Conservation (phyloP, 2,113 vertebrate species). For the Varanus salvator region DNA sequence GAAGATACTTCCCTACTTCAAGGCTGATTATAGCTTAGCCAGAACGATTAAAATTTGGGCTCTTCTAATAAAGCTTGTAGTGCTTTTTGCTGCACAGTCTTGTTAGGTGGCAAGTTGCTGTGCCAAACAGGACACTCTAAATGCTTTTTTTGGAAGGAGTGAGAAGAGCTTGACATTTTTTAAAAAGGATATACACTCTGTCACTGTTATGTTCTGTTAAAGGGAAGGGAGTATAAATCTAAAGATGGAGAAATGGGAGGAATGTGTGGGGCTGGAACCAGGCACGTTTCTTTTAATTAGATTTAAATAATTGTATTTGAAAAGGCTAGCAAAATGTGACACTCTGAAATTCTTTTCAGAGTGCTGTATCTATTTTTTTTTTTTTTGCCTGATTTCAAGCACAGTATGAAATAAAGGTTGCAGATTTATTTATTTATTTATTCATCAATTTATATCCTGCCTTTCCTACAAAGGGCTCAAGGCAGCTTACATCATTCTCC, state of each 20-base stretch:
- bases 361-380: conserved; percentile 29
- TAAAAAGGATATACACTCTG: not conserved
- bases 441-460: too few relatives aligned
- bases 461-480: too few relatives aligned
- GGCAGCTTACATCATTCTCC: too few relatives aligned
- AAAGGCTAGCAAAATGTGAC: conserved; percentile 15
- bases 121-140: not conserved
- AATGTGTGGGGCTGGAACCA: not conserved
- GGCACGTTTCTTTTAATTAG: conserved; percentile 8
- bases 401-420: not conserved
- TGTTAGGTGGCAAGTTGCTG: conserved; percentile 12
- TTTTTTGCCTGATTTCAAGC: not conserved
- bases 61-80: not conserved
- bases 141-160: conserved; percentile 25
- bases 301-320: conserved; percentile 1
- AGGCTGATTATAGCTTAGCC: conserved; percentile 4
- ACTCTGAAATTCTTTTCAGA: conserved; percentile 26
- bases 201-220: conserved; percentile 8
- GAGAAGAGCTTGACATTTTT: not conserved
- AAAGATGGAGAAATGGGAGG: not conserved
- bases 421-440: not conserved
- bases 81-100: not conserved
- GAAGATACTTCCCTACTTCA: not conserved
- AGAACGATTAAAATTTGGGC: not conserved
- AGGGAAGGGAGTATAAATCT: conserved; percentile 2